Percentiles rank a stretch among this genome's conserved stretches.
These are phyloP conservation scores for Melitaea cinxia DNA, from an alignment of 1,140 invertebrate genomes.

Conservation along the genomic window DNA sequence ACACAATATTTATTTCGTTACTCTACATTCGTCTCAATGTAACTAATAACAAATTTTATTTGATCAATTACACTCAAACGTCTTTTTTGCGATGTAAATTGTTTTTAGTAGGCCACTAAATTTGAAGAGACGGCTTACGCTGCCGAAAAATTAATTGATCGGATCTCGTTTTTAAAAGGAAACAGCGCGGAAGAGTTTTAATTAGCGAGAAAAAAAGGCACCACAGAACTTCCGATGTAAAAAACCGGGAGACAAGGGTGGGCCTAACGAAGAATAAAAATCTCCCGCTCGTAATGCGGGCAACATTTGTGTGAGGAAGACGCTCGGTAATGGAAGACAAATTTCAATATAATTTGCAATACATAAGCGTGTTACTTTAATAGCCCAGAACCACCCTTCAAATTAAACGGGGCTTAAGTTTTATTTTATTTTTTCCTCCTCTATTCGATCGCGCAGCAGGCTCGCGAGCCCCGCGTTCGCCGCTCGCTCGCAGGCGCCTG, in stretches of 20 bases:
- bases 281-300: conserved; percentile 78
- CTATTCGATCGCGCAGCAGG: conserved; percentile 48
- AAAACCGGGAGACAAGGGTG: conserved; percentile 79
- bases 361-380: conserved; percentile 83
- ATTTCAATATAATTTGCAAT: conserved; percentile 83
- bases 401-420: conserved; percentile 83
- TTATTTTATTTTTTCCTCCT: conserved; percentile 80
- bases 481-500: conserved; percentile 55
- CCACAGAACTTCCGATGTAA: conserved; percentile 78
- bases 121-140: conserved; percentile 76
- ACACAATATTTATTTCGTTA: background rate
- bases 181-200: conserved; percentile 81
- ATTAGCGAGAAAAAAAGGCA: conserved; percentile 80
- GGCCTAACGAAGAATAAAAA: conserved; percentile 78
- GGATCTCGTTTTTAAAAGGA: conserved; percentile 78
- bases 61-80: conserved; percentile 34
- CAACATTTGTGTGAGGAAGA: conserved; percentile 81
- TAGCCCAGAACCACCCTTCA: conserved; percentile 82
- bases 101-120: conserved; percentile 68
- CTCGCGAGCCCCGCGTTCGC: conserved; percentile 45
- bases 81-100: conserved; percentile 57
- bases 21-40: background rate
- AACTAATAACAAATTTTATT: conserved; percentile 15
- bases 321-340: conserved; percentile 81
- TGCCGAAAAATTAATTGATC: conserved; percentile 80